Evolutionary conservation across 2,888 invertebrate species (phyloP).

Genomic region (Fragum sueziense): DNA sequence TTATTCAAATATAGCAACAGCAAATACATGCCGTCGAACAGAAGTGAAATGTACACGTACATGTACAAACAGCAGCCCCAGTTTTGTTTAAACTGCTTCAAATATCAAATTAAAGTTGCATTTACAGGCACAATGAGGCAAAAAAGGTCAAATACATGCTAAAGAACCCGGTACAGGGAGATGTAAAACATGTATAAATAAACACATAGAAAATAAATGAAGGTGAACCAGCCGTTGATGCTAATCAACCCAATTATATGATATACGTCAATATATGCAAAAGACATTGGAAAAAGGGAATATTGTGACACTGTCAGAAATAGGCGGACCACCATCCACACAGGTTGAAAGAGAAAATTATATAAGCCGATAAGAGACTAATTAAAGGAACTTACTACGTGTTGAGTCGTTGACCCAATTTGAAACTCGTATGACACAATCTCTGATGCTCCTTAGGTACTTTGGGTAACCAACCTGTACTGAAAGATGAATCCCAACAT

Average conservation of each 20-base stretch:
- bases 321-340: background rate
- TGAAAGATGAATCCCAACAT: conserved; percentile 23
- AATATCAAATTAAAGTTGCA: background rate
- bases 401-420: background rate
- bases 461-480: conserved; percentile 18
- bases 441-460: conserved; percentile 25
- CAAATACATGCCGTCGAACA: background rate
- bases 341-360: background rate
- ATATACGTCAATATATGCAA: background rate
- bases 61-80: background rate
- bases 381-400: background rate
- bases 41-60: background rate
- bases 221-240: background rate
- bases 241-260: background rate
- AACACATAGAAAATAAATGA: too few relatives aligned
- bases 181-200: too few relatives aligned
- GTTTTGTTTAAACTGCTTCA: background rate
- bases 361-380: background rate
- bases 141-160: background rate
- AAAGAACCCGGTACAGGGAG: background rate
- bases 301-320: background rate
- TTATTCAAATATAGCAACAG: background rate
- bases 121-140: background rate
- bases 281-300: background rate
- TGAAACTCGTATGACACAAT: conserved; percentile 22